Conservation (phyloP, 1,140 invertebrate genomes). For the Pissodes strobi region DNA sequence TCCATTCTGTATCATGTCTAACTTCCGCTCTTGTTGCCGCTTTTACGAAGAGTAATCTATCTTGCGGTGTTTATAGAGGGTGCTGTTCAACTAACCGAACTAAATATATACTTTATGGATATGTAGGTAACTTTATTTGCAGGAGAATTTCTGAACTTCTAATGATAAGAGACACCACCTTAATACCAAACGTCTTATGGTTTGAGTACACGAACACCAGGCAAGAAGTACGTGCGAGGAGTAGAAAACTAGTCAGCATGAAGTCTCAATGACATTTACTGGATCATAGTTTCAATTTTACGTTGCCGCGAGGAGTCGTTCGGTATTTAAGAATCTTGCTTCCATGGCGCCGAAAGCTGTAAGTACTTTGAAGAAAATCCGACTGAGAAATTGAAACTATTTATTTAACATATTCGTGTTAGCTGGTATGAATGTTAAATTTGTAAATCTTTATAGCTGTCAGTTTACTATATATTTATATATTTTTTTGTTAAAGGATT, state of each 20-base stretch:
- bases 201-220: conserved; percentile 91
- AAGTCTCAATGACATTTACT: conserved; percentile 82
- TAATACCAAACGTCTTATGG: conserved; percentile 93
- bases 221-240: conserved; percentile 77
- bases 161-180: conserved; percentile 84
- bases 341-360: conserved; percentile 48
- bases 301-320: conserved; percentile 39
- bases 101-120: no score
- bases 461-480: not conserved
- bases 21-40: no score
- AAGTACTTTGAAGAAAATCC: conserved; percentile 12
- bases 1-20: no score
- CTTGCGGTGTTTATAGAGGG: no score
- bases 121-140: no score
- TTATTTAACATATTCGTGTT: conserved; percentile 4
- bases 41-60: no score
- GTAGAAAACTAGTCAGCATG: conserved; percentile 82
- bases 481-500: not conserved
- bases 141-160: conserved; percentile 87
- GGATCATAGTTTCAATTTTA: conserved; percentile 49
- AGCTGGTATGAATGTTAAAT: conserved; percentile 17
- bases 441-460: not conserved
- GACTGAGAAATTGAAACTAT: conserved; percentile 32
- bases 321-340: conserved; percentile 43
- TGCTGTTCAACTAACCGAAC: no score